Evolutionary conservation across 2,797 vertebrate genomes (phyloP).

Genomic region (Anniella stebbinsi): DNA sequence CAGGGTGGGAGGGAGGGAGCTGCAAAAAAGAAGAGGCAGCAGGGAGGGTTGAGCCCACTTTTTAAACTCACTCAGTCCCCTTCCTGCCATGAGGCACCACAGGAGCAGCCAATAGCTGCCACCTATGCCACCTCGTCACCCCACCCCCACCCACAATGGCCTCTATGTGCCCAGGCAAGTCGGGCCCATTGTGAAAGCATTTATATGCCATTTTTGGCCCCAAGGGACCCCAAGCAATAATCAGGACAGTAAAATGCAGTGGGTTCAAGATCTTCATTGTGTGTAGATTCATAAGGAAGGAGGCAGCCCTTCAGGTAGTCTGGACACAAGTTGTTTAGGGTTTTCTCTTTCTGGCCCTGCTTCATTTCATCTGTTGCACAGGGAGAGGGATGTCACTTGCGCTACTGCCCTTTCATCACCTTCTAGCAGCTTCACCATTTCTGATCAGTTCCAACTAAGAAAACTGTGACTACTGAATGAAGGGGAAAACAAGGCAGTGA

Average conservation of each 20-base stretch:
- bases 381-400: not conserved
- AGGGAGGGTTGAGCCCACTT: too few relatives aligned
- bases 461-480: not conserved
- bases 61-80: too few relatives aligned
- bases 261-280: not conserved
- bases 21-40: too few relatives aligned
- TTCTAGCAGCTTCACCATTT: not conserved
- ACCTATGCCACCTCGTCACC: too few relatives aligned
- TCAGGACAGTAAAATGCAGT: not conserved
- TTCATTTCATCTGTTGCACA: not conserved
- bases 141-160: too few relatives aligned
- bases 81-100: too few relatives aligned
- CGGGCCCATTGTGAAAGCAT: too few relatives aligned
- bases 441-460: not conserved
- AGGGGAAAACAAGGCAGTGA: too few relatives aligned
- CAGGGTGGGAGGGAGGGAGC: too few relatives aligned
- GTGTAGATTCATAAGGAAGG: not conserved
- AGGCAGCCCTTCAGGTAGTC: not conserved
- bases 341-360: not conserved
- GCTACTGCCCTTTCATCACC: not conserved
- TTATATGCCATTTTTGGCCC: too few relatives aligned
- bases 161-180: too few relatives aligned
- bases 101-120: too few relatives aligned
- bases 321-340: not conserved
- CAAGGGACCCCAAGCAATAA: not conserved